Evolutionary conservation across 2,113 vertebrate genomes (phyloP).

Genomic region (Spea bombifrons): DNA sequence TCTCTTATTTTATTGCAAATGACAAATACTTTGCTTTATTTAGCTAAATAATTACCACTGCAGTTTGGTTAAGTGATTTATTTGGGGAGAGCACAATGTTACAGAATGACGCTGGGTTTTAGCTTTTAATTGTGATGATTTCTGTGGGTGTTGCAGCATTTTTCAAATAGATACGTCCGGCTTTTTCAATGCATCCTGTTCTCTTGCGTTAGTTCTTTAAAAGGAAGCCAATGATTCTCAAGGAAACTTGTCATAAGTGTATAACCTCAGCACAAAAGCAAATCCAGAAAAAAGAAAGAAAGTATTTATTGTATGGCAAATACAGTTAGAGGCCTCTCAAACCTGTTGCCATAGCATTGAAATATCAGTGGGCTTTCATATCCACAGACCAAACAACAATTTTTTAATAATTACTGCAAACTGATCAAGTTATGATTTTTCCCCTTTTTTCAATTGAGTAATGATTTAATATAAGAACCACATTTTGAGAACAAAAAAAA

Average conservation of each 20-base stretch:
- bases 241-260: neutral
- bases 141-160: neutral
- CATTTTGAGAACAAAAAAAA: constrained; percentile 13
- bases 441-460: too few relatives aligned
- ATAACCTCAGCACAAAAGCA: neutral
- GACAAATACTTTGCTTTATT: neutral
- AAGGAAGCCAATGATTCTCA: neutral
- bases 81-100: neutral
- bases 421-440: too few relatives aligned
- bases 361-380: neutral
- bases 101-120: neutral
- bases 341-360: neutral
- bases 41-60: neutral
- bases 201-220: neutral
- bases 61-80: neutral
- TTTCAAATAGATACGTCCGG: too few relatives aligned
- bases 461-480: neutral
- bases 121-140: neutral
- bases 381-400: neutral
- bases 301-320: neutral
- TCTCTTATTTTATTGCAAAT: neutral
- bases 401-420: neutral
- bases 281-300: neutral
- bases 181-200: neutral
- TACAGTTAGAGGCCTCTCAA: too few relatives aligned